Conservation (phyloP, 2,113 vertebrate genomes). For the Cnemophilus loriae region DNA sequence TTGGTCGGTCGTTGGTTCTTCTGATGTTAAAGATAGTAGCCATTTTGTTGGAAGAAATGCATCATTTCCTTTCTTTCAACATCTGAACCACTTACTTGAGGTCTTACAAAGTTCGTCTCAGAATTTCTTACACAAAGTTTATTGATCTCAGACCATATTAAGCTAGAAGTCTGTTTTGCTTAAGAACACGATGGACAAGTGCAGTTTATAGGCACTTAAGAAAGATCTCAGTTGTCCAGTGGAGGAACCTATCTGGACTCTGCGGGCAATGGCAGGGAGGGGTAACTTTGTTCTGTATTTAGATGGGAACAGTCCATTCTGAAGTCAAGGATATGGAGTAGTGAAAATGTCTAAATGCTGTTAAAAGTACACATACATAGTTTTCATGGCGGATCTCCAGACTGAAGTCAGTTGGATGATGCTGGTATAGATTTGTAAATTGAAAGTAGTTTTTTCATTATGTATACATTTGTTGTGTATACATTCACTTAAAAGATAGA, state of each 20-base stretch:
- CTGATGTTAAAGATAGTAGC: background rate
- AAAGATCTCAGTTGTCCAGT: background rate
- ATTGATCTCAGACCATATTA: background rate
- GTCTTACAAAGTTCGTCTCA: background rate
- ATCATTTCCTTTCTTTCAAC: background rate
- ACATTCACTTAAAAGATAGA: background rate
- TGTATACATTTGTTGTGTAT: background rate
- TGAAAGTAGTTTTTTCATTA: background rate
- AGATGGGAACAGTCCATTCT: background rate
- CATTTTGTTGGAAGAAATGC: background rate
- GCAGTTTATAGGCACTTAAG: background rate
- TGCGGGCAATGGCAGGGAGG: rapidly evolving
- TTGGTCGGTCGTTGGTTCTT: background rate
- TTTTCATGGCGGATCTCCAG: background rate
- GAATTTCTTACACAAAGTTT: background rate
- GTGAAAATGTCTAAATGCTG: background rate
- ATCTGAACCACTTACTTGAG: background rate
- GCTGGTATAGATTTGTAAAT: background rate
- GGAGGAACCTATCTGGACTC: background rate
- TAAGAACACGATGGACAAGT: background rate
- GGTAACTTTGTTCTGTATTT: background rate
- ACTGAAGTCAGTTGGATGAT: background rate
- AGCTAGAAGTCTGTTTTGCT: background rate
- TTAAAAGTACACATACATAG: background rate
- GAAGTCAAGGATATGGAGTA: background rate